Base-by-base conservation (phyloP, 2,113 vertebrate genomes). In the Gopherus evgoodei region DNA sequence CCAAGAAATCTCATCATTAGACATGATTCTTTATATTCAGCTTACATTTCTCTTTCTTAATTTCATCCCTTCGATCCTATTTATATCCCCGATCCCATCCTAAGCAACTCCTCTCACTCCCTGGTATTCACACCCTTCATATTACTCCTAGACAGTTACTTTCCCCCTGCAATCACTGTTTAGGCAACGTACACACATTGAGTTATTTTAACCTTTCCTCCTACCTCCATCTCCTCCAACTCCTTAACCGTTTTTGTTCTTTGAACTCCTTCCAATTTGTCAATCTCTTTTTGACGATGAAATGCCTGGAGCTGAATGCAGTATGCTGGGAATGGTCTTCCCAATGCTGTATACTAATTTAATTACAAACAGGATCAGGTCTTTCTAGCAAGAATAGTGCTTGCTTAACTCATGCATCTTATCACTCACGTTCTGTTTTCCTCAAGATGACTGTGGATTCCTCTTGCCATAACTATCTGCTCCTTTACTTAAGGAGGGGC, bases 401-500 rank as follows among this genome's bases (percentile, higher is more conserved):
- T 91, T 92, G n/a, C 78, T 25, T 93, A 87, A 44, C 87, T 85
- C 1, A 1, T 50, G 42, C 72, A 35, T 76, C 93, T 93, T 83
- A 0, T 21, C 42, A 47, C 62, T 93, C 27, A 0, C 75, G 65
- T 1, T 0, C 2, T 22, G 54, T 72, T 57, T 38, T 78, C 52
- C 86, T 93, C 90, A 78, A 87, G 86, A 81, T 1, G 0, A 44
- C 89, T 92, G 90, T 89, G 76, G 84, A 49, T 94, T 90, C 87
- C 90, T 62, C 42, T 80, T 92, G 57, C 90, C 14, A 0, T 62
- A 88, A 57, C 65, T 38, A 29, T 93, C 91, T 93, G 87, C 78
- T 89, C 84, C 72, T 93, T 96, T 91, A 93, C 92, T 95, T 93
- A 94, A 93, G 95, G 88, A 47, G 89, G 81, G 72, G 92, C 92